Percentiles rank a stretch among this genome's conserved stretches.
Conservation (phyloP, 2,888 invertebrate species). For the Eudemis profundana region DNA sequence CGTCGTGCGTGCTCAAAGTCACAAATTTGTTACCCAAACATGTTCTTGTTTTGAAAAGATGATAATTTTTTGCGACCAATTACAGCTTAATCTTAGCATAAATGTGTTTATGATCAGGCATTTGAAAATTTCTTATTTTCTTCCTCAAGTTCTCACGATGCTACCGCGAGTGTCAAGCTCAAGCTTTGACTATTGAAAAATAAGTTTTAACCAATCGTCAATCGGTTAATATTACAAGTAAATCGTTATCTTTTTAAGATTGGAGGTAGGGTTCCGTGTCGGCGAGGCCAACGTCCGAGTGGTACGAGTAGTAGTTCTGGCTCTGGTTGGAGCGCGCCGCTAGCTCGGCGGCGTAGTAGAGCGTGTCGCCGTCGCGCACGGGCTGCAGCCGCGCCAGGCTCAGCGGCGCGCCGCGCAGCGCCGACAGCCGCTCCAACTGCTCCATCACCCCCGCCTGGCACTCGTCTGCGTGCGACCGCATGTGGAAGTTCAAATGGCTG, state of each 20-base stretch:
- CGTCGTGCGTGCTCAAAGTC: no score
- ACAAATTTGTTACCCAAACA: no score
- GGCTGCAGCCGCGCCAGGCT: slow-evolving; percentile 71
- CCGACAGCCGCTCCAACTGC: slow-evolving; percentile 53
- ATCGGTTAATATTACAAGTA: no score
- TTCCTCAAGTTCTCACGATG: no score
- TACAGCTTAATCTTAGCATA: no score
- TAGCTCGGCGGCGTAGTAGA: slow-evolving; percentile 75
- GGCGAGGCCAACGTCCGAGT: slow-evolving; percentile 46
- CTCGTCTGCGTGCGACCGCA: slow-evolving; percentile 72
- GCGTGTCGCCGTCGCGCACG: slow-evolving; percentile 71
- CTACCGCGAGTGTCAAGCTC: no score
- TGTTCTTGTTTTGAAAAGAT: no score
- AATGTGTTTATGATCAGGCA: no score
- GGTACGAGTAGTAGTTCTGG: slow-evolving; percentile 51
- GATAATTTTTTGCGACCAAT: no score
- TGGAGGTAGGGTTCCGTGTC: slow-evolving; percentile 45
- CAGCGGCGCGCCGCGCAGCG: slow-evolving; percentile 47
- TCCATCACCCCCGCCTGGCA: slow-evolving; percentile 58
- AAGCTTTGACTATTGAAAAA: no score
- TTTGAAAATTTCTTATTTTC: no score
- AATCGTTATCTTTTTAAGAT: not conserved
- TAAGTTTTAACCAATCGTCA: no score
- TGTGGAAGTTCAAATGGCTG: slow-evolving; percentile 79
- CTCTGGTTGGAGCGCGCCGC: slow-evolving; percentile 47